Base-by-base conservation (phyloP, 2,888 invertebrate genomes). In the Podotricha telesiphe region DNA sequence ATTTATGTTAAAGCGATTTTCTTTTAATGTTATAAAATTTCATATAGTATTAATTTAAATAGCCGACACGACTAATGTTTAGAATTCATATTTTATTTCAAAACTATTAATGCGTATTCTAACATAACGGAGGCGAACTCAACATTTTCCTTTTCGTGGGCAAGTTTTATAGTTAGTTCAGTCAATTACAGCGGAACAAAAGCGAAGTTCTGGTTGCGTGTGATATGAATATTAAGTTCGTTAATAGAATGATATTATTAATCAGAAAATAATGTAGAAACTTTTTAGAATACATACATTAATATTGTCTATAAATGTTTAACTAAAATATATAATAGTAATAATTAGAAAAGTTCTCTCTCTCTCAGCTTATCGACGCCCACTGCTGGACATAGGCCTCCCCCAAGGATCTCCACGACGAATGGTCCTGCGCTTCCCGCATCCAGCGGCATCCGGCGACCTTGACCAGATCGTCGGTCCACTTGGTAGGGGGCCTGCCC, bases 151-250 rank as follows among this genome's bases (percentile, higher is more conserved):
- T 19, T 56, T 34, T 19, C 19, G 19, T 13, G 40, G 56, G 10
- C 7, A 15, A 37, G 19, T 40, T 56, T 40, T 19, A 20, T 40
- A 2, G 19, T 37, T 15, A 40, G 40, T 56, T 40, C 15, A 8
- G 3, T 40, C 19, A 37, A 40, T 56, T 40, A 56, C 20, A 56
- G 40, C 3, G 8, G 13, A 56, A 19, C 20, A 15, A 8, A 40
- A 40, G 7, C 7, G 4, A 56, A 56, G 56, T 56, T 56, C 40
- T 37, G 19, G 19, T 56, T 56, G 19, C 40, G 40, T 56, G 20
- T 40, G 19, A 56, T 56, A 11, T 56, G 40, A 56, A 56, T 56
- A 15, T 40, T 40, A 56, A 56, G 40, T 56, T 56, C 17, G 37
- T 40, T 40, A 40, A 15, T 20, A 20, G 15, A 56, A 1, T 37